Evolutionary conservation across 1,140 invertebrate genomes (phyloP).

Genomic region (Leguminivora glycinivorella): DNA sequence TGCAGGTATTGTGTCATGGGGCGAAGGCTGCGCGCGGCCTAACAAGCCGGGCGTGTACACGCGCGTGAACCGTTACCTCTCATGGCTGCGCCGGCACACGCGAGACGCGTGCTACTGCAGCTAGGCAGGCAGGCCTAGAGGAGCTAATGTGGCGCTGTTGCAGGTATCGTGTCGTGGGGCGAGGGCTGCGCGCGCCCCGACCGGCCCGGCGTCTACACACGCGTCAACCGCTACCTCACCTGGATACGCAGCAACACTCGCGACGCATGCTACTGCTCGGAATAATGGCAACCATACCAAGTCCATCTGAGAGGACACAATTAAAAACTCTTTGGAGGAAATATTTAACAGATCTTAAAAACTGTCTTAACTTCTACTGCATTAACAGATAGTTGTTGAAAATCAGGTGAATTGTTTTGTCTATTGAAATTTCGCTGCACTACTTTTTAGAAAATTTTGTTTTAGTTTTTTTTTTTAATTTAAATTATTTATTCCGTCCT

Average conservation of each 20-base stretch:
- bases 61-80: conserved; percentile 84
- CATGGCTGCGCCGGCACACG: conserved; percentile 73
- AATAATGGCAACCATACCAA: not conserved
- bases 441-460: too few species aligned
- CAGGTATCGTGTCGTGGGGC: conserved; percentile 88
- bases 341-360: too few species aligned
- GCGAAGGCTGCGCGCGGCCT: conserved; percentile 86
- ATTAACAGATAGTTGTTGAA: too few species aligned
- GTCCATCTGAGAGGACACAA: not conserved
- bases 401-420: too few species aligned
- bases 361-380: too few species aligned
- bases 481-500: too few species aligned
- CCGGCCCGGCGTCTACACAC: conserved; percentile 88
- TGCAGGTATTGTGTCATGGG: conserved; percentile 87
- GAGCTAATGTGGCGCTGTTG: not conserved
- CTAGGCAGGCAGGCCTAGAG: too few species aligned
- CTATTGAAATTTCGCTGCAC: too few species aligned
- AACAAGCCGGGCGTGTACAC: conserved; percentile 89
- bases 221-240: conserved; percentile 84
- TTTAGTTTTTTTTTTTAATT: too few species aligned
- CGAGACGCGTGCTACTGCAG: conserved; percentile 59
- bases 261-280: conserved; percentile 67
- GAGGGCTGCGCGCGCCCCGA: conserved; percentile 86
- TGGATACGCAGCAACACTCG: conserved; percentile 72
- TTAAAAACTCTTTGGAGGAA: not conserved